Evolutionary conservation across 1,140 invertebrate species (phyloP).

Genomic region (Homarus americanus): DNA sequence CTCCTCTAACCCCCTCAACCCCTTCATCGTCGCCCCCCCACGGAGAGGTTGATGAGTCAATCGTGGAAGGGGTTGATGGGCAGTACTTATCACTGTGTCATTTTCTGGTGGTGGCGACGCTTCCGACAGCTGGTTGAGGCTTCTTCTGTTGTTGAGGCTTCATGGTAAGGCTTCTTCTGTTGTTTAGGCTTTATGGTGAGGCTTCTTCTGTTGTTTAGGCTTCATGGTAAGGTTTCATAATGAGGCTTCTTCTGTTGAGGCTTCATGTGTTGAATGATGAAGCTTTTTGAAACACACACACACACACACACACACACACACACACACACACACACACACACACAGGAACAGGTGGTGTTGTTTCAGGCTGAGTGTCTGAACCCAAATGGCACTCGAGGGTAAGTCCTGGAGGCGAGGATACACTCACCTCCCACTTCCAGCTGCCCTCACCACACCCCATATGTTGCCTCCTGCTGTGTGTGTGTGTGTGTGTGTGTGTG

Average conservation of each 20-base stretch:
- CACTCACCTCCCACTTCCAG: not conserved
- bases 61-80: slow-evolving; percentile 36
- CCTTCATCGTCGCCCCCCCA: not conserved
- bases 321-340: slow-evolving; percentile 27
- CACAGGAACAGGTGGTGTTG: slow-evolving; percentile 43
- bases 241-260: too few species aligned
- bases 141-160: too few species aligned
- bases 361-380: not conserved
- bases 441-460: slow-evolving; percentile 2
- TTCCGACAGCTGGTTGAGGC: not conserved
- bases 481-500: not conserved
- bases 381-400: slow-evolving; percentile 31
- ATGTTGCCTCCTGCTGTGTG: not conserved
- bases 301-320: slow-evolving; percentile 47
- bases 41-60: slow-evolving; percentile 54
- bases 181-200: too few species aligned
- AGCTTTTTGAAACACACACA: too few species aligned
- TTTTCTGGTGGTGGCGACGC: not conserved
- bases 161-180: too few species aligned
- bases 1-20: not conserved
- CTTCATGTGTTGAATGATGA: too few species aligned
- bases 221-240: not conserved
- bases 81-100: slow-evolving; percentile 30
- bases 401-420: not conserved
- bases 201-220: too few species aligned